Percentiles rank a stretch among this genome's conserved stretches.
phyloP scores from a whole-genome alignment of 1,140 invertebrate species.

The Mamestra configurata region DNA sequence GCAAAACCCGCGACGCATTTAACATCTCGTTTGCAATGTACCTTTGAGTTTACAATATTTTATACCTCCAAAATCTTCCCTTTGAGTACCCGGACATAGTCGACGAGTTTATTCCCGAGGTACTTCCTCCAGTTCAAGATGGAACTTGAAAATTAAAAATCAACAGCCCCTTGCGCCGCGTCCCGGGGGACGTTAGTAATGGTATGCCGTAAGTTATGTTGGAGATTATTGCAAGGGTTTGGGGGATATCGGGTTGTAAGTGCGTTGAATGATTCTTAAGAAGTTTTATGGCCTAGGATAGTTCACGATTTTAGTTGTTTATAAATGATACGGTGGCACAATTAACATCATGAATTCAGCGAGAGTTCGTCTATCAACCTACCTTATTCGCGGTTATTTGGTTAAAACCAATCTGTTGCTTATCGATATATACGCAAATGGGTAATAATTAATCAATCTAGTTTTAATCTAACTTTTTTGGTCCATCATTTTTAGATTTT shows the following conservation, averaged over 20 bases:
- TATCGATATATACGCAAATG: no score
- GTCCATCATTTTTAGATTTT: no score
- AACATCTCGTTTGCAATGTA: conserved; percentile 25
- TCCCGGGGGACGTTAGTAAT: conserved; percentile 24
- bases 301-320: no score
- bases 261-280: neutral
- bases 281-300: neutral
- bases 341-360: no score
- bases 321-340: no score
- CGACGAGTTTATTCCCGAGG: conserved; percentile 50
- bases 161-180: conserved; percentile 33
- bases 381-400: no score
- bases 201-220: conserved; percentile 19
- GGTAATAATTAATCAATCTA: no score
- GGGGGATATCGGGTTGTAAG: neutral
- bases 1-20: neutral
- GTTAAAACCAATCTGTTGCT: no score
- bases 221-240: neutral
- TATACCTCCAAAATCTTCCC: conserved; percentile 51
- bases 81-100: conserved; percentile 47
- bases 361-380: no score
- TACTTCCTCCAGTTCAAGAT: conserved; percentile 44
- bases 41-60: conserved; percentile 48
- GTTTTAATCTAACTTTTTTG: no score
- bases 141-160: conserved; percentile 60